Evolutionary conservation across 2,888 invertebrate genomes (phyloP).

Genomic region (Chrysolina haemoptera): DNA sequence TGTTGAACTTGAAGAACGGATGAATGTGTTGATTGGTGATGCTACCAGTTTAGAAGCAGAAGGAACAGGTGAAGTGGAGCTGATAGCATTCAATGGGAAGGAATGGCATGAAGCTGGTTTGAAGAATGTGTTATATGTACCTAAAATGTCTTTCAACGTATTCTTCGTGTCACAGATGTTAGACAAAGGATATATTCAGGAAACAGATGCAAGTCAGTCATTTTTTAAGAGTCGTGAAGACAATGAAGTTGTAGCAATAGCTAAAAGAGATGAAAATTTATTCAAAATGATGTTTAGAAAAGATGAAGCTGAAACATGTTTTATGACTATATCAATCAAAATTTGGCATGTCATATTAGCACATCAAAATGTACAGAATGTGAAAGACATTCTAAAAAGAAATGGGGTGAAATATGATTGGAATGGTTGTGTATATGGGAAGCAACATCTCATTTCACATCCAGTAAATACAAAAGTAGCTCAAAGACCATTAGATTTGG

Average conservation of each 20-base stretch:
- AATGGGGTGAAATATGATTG: constrained; percentile 35
- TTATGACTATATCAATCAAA: constrained; percentile 23
- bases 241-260: constrained; percentile 45
- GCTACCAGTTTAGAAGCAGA: constrained; percentile 52
- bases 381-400: constrained; percentile 28
- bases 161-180: constrained; percentile 24
- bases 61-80: constrained; percentile 51
- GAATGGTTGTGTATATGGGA: constrained; percentile 39
- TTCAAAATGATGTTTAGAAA: constrained; percentile 36
- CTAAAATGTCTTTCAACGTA: constrained; percentile 29
- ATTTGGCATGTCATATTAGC: constrained; percentile 24
- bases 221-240: constrained; percentile 22
- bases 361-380: constrained; percentile 27
- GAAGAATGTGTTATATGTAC: constrained; percentile 40
- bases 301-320: constrained; percentile 25
- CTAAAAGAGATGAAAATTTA: constrained; percentile 39
- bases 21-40: constrained; percentile 48
- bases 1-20: constrained; percentile 31
- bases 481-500: constrained; percentile 48
- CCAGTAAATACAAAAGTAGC: constrained; percentile 53
- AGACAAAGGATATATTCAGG: constrained; percentile 28
- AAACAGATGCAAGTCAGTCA: constrained; percentile 25
- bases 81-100: constrained; percentile 53
- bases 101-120: constrained; percentile 47
- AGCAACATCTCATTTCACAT: constrained; percentile 51